phyloP scores from a whole-genome alignment of 2,113 vertebrate species.

The Sapayoa aenigma region DNA sequence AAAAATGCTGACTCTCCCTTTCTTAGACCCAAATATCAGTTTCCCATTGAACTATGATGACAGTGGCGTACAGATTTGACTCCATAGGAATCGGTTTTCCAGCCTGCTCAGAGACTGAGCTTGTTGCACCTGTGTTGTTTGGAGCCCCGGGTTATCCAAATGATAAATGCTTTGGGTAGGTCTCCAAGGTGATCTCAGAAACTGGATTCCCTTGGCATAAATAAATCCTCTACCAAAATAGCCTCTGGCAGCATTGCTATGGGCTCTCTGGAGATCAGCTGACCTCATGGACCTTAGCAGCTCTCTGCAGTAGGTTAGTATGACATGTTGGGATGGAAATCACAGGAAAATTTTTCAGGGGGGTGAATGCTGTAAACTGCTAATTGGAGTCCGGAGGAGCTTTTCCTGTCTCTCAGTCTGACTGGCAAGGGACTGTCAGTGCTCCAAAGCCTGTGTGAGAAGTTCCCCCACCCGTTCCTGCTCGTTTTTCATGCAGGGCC shows the following conservation, averaged over 20 bases:
- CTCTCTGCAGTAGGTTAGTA: not conserved
- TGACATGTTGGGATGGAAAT: not conserved
- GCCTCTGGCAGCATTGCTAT: not conserved
- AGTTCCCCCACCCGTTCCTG: not conserved
- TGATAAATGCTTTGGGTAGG: not conserved
- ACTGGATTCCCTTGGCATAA: not conserved
- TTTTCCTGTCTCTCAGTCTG: not conserved
- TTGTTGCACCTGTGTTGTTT: not conserved
- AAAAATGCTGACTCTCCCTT: not conserved
- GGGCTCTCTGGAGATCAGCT: not conserved
- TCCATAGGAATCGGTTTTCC: not conserved
- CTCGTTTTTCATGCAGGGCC: not conserved
- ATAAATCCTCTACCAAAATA: not conserved
- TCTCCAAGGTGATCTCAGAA: not conserved
- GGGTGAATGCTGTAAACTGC: rapidly evolving
- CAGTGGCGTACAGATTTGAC: not conserved
- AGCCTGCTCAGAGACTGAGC: not conserved
- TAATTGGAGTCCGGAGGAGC: not conserved
- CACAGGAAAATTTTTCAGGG: not conserved
- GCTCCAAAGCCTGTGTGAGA: not conserved
- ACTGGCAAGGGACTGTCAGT: not conserved
- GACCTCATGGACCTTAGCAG: not conserved
- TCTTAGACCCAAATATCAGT: not conserved
- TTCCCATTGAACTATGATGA: not conserved
- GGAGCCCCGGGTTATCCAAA: not conserved